Evolutionary conservation across 2,113 vertebrate species (phyloP), one percentile per base, ranked within the genome.

Genomic region (Psilopsiagon aymara): DNA sequence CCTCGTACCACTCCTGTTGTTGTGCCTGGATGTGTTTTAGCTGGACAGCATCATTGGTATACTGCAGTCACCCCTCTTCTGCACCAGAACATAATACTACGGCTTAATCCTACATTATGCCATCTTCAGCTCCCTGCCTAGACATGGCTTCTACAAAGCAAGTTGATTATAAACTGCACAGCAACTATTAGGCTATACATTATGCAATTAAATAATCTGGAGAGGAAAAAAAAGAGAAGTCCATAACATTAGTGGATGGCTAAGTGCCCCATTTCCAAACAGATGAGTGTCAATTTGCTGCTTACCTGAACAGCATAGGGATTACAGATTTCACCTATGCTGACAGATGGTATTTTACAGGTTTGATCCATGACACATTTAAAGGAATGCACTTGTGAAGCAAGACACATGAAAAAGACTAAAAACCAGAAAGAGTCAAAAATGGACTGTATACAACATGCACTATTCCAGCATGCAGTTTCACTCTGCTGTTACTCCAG

Each of bases 291-390:
- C 49, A 46, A 51, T 78, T 90, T 95, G 43, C 49, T 82, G 66
- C 67, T 74, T 67, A 96, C 86, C 95, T 91, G 82, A 96, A 80
- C 75, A 73, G 86, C 57, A 75, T 35, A 23, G 80, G 88, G 92
- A 95, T 76, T 92, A 88, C 73, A 78, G 68, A 70, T 68, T 86
- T 62, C 62, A 89, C 82, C 63, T 71, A 73, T 55, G 74, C 64
- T 90, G 81, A 85, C 88, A 96, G 91, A 94, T 66, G 28, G 81
- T 23, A 86, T 66, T 83, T 39, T 33, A 63, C 63, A 91, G 47
- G 55, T 92, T 66, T 67, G 80, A 89, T 67, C 86, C 37, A 23
- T 8, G 51, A 81, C 52, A 77, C 73, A 41, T 82, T 86, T 82
- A 66, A 90, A 88, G 63, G 33, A 84, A 91, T 27, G 53, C 39